Evolutionary conservation across 2,888 invertebrate species (phyloP), one percentile per base, ranked within the genome.

Genomic region (Alloscopus bannaensis): DNA sequence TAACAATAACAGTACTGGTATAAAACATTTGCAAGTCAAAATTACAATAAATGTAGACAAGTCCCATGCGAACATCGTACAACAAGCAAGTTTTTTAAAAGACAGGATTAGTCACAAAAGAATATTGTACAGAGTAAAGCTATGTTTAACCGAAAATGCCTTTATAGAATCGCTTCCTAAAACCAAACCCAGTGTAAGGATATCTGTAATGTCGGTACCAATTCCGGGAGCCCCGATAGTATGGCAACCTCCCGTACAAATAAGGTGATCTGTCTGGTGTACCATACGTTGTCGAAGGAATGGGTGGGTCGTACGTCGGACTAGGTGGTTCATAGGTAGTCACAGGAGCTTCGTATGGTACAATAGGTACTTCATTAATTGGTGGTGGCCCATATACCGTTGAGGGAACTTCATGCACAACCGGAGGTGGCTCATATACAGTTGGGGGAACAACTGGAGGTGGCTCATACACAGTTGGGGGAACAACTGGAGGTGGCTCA

Each of bases 161-260:
- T 59, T 80, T 80, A 16, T 65, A 36, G 20, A 81, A 50, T 11
- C 60, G 60, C 28, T 81, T 81, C 62, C 78, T 55, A 20, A 78
- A 78, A 31, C 81, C 69, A 42, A 69, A 64, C 4, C 81, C 81
- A 16, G 31, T 1, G n/a, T 66, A 31, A 1, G 45, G 55, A 36
- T 24, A 42, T 11, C 55, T 13, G 6, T 26, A 22, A 40, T 31
- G 20, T n/a, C 26, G 4, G 55, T 8, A 40, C 24, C 42, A 16
- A 16, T n/a, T 22, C 55, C 68, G 1, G 1, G n/a, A n/a, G 13
- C 57, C 69, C n/a, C n/a, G n/a, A n/a, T n/a, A n/a, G n/a, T n/a
- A n/a, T n/a, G n/a, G n/a, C n/a, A n/a, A n/a, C n/a, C n/a, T n/a
- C n/a, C n/a, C n/a, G n/a, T n/a, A n/a, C n/a, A n/a, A n/a, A 18